Percentiles rank a stretch among this genome's conserved stretches.
These are phyloP conservation scores for Brachyistius frenatus DNA, from an alignment of 2,113 vertebrate genomes.

Conservation along the genomic window DNA sequence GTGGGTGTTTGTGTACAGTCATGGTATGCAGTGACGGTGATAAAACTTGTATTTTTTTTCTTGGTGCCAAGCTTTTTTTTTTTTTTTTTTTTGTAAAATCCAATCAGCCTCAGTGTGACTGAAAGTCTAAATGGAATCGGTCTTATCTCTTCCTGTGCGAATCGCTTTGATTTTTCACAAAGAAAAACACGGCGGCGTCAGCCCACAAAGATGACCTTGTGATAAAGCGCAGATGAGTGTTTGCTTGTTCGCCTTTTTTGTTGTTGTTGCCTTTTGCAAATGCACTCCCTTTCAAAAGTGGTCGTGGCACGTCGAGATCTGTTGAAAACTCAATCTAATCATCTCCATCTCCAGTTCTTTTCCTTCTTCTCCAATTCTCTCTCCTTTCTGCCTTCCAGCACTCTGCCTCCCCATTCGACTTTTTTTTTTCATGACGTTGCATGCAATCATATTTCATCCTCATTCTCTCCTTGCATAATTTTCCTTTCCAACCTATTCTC, in stretches of 20 bases:
- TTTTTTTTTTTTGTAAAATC: slow-evolving; percentile 30
- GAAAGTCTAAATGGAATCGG: slow-evolving; percentile 40
- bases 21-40: slow-evolving; percentile 45
- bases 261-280: slow-evolving; percentile 1
- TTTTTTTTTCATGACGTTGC: slow-evolving; percentile 20
- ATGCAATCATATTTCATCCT: slow-evolving; percentile 20
- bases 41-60: neutral
- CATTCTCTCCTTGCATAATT: neutral
- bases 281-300: slow-evolving; percentile 14
- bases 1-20: slow-evolving; percentile 43
- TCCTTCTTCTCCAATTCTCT: slow-evolving; percentile 14
- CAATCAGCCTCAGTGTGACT: slow-evolving; percentile 35
- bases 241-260: slow-evolving; percentile 13
- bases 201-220: slow-evolving; percentile 57
- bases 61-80: slow-evolving; percentile 7
- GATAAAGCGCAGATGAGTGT: slow-evolving; percentile 42
- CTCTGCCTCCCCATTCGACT: slow-evolving; percentile 9
- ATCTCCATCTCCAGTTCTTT: slow-evolving; percentile 44
- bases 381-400: slow-evolving; percentile 22
- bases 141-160: slow-evolving; percentile 49
- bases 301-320: slow-evolving; percentile 18
- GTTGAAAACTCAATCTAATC: slow-evolving; percentile 50
- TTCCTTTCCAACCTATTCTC: neutral
- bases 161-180: slow-evolving; percentile 55
- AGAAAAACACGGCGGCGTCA: slow-evolving; percentile 19